Base-by-base conservation (phyloP, 2,888 invertebrate genomes). In the Drosophila demipolita region DNA sequence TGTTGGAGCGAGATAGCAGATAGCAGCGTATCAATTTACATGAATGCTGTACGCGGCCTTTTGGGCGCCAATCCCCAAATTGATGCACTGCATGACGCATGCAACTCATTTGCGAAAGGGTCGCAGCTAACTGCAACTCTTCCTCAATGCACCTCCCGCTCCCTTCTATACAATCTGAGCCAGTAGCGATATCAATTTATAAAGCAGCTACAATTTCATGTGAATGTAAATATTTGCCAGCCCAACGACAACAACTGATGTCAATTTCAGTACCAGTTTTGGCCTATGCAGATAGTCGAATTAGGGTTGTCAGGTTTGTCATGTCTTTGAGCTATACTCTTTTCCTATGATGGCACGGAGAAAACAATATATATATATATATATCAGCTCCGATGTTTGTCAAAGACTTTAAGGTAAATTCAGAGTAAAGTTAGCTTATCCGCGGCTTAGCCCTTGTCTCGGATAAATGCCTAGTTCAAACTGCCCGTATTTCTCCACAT, bases 41-140 rank as follows among this genome's bases (percentile, higher is more conserved):
- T 87, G 86, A 88, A 84, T 88, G 67, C 82, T 88, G 87, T 78
- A 88, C 80, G 89, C 83, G 89, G 80, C 89, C 82, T 87, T 87
- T 89, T 85, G 82, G 88, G 85, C 90, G 85, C 90, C 85, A 80
- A 85, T 79, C 83, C 88, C 81, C 85, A 72, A 85, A 82, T 78
- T 84, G 84, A 83, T 87, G 67, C 72, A 70, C 82, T 59, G 62
- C 82, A 53, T 62, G 52, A 49, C 29, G 78, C 66, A 53, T 54
- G 54, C 50, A 62, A 70, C 42, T 53, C 59, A 32, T 45, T 45
- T 64, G 53, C 50, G 32, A 68, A 86, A 68, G 62, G 61, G 40
- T 68, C 48, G 36, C 59, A 60, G 23, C 33, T 42, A 48, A 38
- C 23, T 29, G 5, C 29, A 29, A 29, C 29, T 29, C 29, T 29